These are phyloP conservation scores for Gadopsis bispinosus DNA, from an alignment of 2,797 vertebrate genomes.

Conservation along the genomic window DNA sequence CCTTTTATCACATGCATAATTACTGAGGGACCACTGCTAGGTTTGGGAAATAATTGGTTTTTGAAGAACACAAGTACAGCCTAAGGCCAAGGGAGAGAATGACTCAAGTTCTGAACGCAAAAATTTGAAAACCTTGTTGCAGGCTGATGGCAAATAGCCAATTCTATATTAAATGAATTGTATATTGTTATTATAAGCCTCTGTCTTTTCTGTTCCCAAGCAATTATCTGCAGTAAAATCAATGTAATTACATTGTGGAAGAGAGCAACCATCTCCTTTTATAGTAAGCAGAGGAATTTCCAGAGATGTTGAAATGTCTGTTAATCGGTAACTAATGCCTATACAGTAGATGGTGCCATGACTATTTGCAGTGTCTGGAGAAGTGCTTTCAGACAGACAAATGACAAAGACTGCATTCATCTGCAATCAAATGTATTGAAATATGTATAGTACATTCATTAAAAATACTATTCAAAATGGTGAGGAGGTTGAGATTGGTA, in stretches of 20 bases:
- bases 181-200: not conserved
- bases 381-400: not conserved
- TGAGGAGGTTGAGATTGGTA: not conserved
- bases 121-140: conserved; percentile 24
- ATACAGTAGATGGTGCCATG: not conserved
- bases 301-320: not conserved
- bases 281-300: not conserved
- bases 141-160: conserved; percentile 23
- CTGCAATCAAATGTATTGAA: not conserved
- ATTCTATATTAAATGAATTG: not conserved
- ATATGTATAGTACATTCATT: not conserved
- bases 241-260: not conserved
- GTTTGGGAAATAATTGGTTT: conserved; percentile 70
- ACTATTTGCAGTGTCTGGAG: not conserved
- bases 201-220: not conserved
- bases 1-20: conserved; percentile 62
- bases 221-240: conserved; percentile 11
- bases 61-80: conserved; percentile 55
- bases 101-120: conserved; percentile 32
- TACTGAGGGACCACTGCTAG: conserved; percentile 54
- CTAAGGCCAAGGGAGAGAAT: conserved; percentile 31
- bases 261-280: not conserved
- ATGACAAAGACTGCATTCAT: not conserved
- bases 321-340: not conserved
- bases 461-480: not conserved